Percentiles rank a stretch among this genome's conserved stretches.
Conservation (phyloP, 2,113 vertebrate genomes). For the Theristicus caerulescens region DNA sequence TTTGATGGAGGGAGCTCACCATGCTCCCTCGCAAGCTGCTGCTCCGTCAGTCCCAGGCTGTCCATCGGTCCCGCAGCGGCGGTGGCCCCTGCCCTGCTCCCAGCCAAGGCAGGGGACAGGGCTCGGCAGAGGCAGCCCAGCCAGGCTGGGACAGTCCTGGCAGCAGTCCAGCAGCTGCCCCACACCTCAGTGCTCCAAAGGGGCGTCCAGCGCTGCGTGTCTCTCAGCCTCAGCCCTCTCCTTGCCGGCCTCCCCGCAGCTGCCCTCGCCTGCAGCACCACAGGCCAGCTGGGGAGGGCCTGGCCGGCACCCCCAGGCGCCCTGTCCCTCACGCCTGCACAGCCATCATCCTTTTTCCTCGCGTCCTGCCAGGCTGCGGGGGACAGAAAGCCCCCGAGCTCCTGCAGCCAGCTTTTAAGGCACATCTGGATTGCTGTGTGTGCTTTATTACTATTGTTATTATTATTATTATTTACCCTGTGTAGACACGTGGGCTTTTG, state of each 20-base stretch:
- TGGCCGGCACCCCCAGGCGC: not conserved
- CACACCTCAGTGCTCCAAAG: not conserved
- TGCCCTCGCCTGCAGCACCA: not conserved
- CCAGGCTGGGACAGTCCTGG: not conserved
- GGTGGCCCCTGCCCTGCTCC: not conserved
- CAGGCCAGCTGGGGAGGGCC: not conserved
- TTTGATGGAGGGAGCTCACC: not conserved
- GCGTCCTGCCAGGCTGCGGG: not conserved
- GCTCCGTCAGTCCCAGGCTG: not conserved
- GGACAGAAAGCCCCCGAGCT: not conserved
- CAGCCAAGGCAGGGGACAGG: not conserved
- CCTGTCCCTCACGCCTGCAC: not conserved
- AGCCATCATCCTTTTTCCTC: not conserved
- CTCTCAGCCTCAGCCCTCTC: not conserved
- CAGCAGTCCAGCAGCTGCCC: not conserved
- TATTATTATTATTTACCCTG: conserved; percentile 63
- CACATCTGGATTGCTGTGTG: conserved; percentile 58
- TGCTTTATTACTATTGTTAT: conserved; percentile 32
- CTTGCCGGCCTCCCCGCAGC: not conserved
- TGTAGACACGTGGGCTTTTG: conserved; percentile 56
- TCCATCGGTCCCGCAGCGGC: not conserved
- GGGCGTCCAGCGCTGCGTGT: not conserved
- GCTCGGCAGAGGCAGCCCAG: not conserved
- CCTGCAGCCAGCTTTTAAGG: conserved; percentile 68
- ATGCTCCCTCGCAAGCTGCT: not conserved